These are phyloP conservation scores for Carcharodon carcharias DNA, from an alignment of 2,797 vertebrate genomes.

Conservation along the genomic window DNA sequence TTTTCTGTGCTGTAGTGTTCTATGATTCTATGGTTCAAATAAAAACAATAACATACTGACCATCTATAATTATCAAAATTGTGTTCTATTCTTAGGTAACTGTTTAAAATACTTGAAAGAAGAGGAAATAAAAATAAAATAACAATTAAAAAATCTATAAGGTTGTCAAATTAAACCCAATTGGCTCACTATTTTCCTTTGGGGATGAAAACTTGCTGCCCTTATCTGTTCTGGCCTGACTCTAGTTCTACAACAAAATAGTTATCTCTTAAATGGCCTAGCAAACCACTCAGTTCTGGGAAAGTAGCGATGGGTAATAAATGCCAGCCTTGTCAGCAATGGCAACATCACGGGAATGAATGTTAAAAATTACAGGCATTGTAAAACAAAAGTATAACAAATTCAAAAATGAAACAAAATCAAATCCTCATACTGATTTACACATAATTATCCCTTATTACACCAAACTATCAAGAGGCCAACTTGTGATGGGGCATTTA, in stretches of 20 bases:
- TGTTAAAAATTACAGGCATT: neutral
- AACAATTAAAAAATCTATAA: neutral
- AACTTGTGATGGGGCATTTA: neutral
- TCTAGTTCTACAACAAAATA: neutral
- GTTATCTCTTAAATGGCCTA: neutral
- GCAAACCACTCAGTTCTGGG: no score
- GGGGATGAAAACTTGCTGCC: neutral
- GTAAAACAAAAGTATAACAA: neutral
- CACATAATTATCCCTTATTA: neutral
- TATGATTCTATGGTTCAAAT: no score
- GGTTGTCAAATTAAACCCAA: neutral
- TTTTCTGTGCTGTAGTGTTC: no score
- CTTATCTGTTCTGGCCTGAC: neutral
- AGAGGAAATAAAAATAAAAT: neutral
- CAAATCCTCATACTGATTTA: neutral
- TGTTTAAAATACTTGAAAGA: neutral
- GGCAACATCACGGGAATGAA: no score
- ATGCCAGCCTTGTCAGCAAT: no score
- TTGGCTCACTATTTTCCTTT: neutral
- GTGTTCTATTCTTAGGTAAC: neutral
- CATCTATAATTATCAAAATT: neutral
- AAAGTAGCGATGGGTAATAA: no score
- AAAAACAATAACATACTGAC: neutral
- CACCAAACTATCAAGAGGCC: neutral
- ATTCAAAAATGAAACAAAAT: neutral